phyloP scores from a whole-genome alignment of 1,140 invertebrate species.

The Grapholita molesta region DNA sequence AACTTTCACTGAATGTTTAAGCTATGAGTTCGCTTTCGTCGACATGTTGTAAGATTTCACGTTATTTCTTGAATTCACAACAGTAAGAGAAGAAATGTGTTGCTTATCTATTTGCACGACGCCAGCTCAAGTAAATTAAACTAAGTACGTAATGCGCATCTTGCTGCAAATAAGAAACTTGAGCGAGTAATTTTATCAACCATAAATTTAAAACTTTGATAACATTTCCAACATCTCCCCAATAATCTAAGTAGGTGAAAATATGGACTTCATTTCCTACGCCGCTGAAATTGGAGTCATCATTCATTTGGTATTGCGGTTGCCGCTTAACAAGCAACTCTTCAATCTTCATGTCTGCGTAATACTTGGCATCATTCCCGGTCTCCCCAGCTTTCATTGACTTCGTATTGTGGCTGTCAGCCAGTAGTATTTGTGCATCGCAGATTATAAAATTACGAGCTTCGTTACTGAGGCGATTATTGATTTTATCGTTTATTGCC shows the following conservation, averaged over 20 bases:
- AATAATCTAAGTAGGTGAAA: slow-evolving; percentile 7
- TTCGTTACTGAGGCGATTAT: slow-evolving; percentile 16
- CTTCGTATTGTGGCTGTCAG: slow-evolving; percentile 33
- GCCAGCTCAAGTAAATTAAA: not conserved
- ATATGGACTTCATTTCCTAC: slow-evolving; percentile 18
- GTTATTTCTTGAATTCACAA: too few relatives aligned
- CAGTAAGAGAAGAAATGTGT: too few relatives aligned
- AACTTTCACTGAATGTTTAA: not conserved
- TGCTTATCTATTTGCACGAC: too few relatives aligned
- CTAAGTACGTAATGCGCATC: not conserved
- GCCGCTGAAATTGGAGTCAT: slow-evolving; percentile 21
- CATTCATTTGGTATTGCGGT: slow-evolving; percentile 33
- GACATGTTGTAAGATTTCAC: too few relatives aligned
- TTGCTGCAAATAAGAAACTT: not conserved
- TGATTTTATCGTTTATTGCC: slow-evolving; percentile 18
- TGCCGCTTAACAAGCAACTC: slow-evolving; percentile 49
- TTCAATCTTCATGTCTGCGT: slow-evolving; percentile 43
- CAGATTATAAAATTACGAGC: slow-evolving; percentile 31
- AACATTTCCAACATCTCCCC: not conserved
- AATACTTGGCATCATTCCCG: slow-evolving; percentile 57
- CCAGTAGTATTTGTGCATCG: slow-evolving; percentile 35
- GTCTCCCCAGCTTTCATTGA: slow-evolving; percentile 32
- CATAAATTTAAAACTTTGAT: slow-evolving; percentile 12
- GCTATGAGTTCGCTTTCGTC: too few relatives aligned
- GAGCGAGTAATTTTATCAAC: not conserved